These are phyloP conservation scores for Pachymerium ferrugineum DNA, from an alignment of 2,888 invertebrate genomes.

Conservation along the genomic window DNA sequence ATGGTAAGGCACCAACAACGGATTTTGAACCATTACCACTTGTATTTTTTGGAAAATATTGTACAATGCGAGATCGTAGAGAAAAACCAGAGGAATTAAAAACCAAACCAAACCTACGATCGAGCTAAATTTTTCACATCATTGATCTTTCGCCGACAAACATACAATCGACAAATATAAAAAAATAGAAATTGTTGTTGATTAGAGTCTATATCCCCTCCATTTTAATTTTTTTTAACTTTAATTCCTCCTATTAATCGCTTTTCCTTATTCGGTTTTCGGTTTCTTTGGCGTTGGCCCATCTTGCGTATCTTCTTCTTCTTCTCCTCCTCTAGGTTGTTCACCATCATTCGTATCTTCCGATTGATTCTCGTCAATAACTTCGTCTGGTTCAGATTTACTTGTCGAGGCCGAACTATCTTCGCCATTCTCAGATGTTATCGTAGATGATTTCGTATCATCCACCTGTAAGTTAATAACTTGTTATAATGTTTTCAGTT, in stretches of 20 bases:
- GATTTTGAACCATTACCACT: slow-evolving; percentile 7
- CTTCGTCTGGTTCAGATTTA: neutral
- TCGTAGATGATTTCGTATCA: neutral
- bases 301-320: too few relatives aligned
- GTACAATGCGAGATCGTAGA: neutral
- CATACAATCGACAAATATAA: neutral
- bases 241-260: neutral
- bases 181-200: slow-evolving; percentile 6
- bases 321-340: too few relatives aligned
- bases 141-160: neutral
- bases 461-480: neutral
- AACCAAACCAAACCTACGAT: neutral
- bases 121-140: neutral
- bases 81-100: neutral
- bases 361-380: neutral
- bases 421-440: neutral
- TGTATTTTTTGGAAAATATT: too few relatives aligned
- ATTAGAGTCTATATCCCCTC: neutral
- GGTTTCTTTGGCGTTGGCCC: too few relatives aligned
- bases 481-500: too few relatives aligned
- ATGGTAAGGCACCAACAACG: slow-evolving; percentile 8
- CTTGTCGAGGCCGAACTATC: neutral
- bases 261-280: neutral
- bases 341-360: neutral
- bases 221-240: neutral